Base-by-base conservation (phyloP, 2,888 invertebrate genomes). In the Lepetodrilus schrolli region DNA sequence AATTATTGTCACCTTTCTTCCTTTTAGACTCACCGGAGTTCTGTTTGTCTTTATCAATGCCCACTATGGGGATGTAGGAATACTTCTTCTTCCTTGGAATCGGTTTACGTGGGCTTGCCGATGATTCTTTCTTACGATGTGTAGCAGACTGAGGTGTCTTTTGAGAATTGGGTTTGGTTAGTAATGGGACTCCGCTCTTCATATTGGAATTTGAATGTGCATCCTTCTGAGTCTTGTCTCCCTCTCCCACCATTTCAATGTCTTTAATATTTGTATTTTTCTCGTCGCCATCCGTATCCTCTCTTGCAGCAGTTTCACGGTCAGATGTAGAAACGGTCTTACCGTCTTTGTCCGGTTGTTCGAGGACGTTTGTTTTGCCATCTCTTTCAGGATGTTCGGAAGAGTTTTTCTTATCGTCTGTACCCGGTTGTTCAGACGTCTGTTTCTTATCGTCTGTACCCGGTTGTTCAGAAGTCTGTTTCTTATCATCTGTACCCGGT, bases 61-160 rank as follows among this genome's bases (percentile, higher is more conserved):
- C 58, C n/a, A 58, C 58, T 58, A 58, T 58, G 7, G 58, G 58
- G 13, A 58, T 58, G n/a, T 30, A 58, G 34, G 58, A 58, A 58
- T 58, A 34, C 34, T 58, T 58, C 34, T 58, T 58, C 58, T 58
- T 58, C 17, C 34, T 30, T 58, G 17, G 17, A 0, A 30, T 5
- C 34, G 26, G 26, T 30, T 58, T 58, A 13, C 34, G 26, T 13
- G 43, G 4, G 17, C 34, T 34, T 34, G 17, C 8, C 17, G 58
- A 58, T 3, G 58, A 58, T n/a, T 58, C 58, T 8, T 30, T 51
- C 8, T 51, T 51, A 2, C 30, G 34, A n/a, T 17, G 30, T 26
- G 58, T 30, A n/a, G 26, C 58, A 3, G 58, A 58, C 13, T 58
- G 58, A 26, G 34, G 5, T 0, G 58, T 58, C 30, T 58, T 58